Conservation (phyloP, 2,888 invertebrate species). For the Drosophila mimetica region DNA sequence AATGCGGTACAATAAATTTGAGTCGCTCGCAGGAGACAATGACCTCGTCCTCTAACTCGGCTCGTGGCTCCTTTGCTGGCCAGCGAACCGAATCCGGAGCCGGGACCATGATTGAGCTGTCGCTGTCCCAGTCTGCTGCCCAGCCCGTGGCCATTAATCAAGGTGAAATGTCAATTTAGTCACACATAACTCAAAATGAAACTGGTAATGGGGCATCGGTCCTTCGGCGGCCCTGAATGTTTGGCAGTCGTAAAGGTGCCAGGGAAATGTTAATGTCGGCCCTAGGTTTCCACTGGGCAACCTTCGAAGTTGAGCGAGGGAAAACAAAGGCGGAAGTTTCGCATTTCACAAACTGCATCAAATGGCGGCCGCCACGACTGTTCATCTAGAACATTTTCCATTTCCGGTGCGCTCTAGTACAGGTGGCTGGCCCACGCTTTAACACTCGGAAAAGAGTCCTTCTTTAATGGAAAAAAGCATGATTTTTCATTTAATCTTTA, state of each 20-base stretch:
- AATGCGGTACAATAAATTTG: slow-evolving; percentile 51
- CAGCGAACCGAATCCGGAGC: slow-evolving; percentile 16
- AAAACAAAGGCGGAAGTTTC: slow-evolving; percentile 27
- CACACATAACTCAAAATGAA: slow-evolving; percentile 61
- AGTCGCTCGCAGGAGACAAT: slow-evolving; percentile 44
- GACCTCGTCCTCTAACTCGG: slow-evolving; percentile 34
- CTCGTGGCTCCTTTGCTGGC: slow-evolving; percentile 15
- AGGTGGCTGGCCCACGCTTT: neutral
- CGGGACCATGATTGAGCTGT: slow-evolving; percentile 47
- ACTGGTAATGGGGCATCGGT: slow-evolving; percentile 24
- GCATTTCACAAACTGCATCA: slow-evolving; percentile 23
- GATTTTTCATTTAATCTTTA: too few relatives aligned
- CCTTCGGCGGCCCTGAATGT: slow-evolving; percentile 7
- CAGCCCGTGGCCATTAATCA: slow-evolving; percentile 57
- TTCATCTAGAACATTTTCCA: slow-evolving; percentile 24
- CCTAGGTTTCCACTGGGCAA: slow-evolving; percentile 13
- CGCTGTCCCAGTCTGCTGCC: slow-evolving; percentile 1
- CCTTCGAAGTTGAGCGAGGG: slow-evolving; percentile 27
- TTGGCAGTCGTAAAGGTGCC: slow-evolving; percentile 17
- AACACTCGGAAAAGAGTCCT: neutral
- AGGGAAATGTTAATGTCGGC: slow-evolving; percentile 6
- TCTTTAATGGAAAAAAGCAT: neutral
- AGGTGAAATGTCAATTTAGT: slow-evolving; percentile 64
- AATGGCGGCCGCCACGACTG: slow-evolving; percentile 8
- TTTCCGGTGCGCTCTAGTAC: slow-evolving; percentile 13